Conservation (phyloP, 2,113 vertebrate species). For the Tragelaphus strepsiceros region DNA sequence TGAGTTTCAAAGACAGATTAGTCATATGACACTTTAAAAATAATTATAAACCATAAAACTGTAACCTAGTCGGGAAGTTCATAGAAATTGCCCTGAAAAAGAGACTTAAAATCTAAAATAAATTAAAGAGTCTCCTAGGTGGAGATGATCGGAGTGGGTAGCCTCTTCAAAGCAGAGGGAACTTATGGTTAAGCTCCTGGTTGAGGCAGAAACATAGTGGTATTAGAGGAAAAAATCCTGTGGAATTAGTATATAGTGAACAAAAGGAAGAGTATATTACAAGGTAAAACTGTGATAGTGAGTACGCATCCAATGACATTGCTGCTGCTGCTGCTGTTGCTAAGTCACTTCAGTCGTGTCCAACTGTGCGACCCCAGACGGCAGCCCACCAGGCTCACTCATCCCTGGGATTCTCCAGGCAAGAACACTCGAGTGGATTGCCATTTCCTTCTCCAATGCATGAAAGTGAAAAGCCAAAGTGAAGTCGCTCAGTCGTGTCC, state of each 20-base stretch:
- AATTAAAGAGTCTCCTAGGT: neutral
- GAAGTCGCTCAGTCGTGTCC: no score
- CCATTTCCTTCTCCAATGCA: no score
- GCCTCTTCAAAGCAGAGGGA: neutral
- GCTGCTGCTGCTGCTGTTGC: no score
- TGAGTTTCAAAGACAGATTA: neutral
- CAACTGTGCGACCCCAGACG: no score
- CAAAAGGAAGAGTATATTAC: neutral
- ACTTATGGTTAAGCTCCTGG: neutral
- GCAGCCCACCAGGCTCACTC: no score
- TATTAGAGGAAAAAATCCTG: neutral
- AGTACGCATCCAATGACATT: no score
- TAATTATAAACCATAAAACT: neutral
- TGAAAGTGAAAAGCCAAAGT: no score
- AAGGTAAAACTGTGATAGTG: neutral
- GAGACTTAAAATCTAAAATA: neutral
- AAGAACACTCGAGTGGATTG: no score
- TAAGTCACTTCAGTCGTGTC: no score
- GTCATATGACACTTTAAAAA: neutral
- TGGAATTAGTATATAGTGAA: neutral
- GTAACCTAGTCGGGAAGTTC: neutral
- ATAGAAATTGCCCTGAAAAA: neutral
- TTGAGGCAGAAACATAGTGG: neutral
- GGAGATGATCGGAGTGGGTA: neutral
- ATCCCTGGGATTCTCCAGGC: no score